Evolutionary conservation across 2,888 invertebrate species (phyloP), one percentile per base, ranked within the genome.

Genomic region (Pediacus dermestoides): DNA sequence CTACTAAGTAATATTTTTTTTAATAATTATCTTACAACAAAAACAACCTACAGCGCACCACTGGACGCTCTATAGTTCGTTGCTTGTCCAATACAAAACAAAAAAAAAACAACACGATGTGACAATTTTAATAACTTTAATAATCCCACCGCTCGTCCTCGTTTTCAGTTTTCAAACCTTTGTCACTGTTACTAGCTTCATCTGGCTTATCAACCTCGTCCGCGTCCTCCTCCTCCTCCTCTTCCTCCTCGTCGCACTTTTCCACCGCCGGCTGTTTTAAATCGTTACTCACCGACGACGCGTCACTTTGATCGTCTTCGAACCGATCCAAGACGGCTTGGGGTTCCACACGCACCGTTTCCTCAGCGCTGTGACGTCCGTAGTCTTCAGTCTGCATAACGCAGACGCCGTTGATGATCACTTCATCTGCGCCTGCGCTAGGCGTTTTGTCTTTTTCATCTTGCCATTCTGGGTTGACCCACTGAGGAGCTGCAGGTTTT

Each of bases 401-500:
- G 64, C 92, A 92, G 14, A 93, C 92, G 1, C 93, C 93, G 63
- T 93, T 93, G 57, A 92, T 91, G 60, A 92, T 91, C 14, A 90
- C 88, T 63, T 89, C 89, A 58, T 85, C 85, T 68, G 74, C 61
- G 67, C 75, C 74, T 70, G 73, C 60, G 67, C 75, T 73, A 52
- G 75, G 74, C 51, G 77, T 78, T 26, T 69, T 67, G 39, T 72
- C 72, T 61, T 85, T 85, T 38, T 73, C 73, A 61, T 86, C 87
- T 61, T 87, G 87, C 88, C 88, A 88, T 57, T 90, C 90, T 4
- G 95, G 95, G 69, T 94, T 94, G 2, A 95, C 92, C 92, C 95
- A 94, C 70, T 96, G 94, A 1, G 96, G 95, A 35, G 94, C 93
- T 1, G 92, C 93, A 1, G 94, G 92, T 73, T 96, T 96, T 59